Evolutionary conservation across 2,888 invertebrate genomes (phyloP), one percentile per base, ranked within the genome.

Genomic region (Lymantria monacha): DNA sequence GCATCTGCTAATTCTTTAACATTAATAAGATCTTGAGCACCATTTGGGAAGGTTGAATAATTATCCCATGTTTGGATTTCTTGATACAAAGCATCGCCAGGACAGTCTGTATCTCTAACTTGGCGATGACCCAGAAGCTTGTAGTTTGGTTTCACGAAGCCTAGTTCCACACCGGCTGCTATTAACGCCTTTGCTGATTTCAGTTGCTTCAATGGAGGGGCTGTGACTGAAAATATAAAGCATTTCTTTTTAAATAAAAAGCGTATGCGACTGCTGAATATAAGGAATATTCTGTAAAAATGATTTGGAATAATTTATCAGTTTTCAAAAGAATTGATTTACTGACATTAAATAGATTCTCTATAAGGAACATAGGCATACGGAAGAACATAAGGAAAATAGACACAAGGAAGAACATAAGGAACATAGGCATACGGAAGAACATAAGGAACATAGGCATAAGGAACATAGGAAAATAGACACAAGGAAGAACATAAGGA

Each of bases 21-120:
- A 14, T 59, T 46, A 0, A 66, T n/a, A 30, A 76, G n/a, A 68
- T 67, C 67, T 33, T 54, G 36, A 8, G 42, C 31, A 0, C 60
- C 46, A 2, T 15, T 52, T 0, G 87, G 84, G 44, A 77, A 83
- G 0, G 74, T 50, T 1, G 82, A 72, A 57, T 85, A 92, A 64
- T 94, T 91, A 0, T 91, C 84, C 95, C 95, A 95, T 0, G 79
- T 88, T 49, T 91, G 81, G 38, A 95, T 93, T 67, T 94, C 93
- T 0, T 91, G 67, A 66, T 88, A 94, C 7, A 95, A 81, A 0
- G 90, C 79, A 9, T 92, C 90, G 0, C 95, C 95, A 0, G 95
- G 95, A 63, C 95, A 95, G 49, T 93, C 93, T 0, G 95, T 95
- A 2, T 66, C 64, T 5, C 81, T 64, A 0, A 85, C 83, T 63